Percentiles rank a stretch among this genome's conserved stretches.
Evolutionary conservation across 2,888 invertebrate genomes (phyloP).

Genomic region (Dione juno): DNA sequence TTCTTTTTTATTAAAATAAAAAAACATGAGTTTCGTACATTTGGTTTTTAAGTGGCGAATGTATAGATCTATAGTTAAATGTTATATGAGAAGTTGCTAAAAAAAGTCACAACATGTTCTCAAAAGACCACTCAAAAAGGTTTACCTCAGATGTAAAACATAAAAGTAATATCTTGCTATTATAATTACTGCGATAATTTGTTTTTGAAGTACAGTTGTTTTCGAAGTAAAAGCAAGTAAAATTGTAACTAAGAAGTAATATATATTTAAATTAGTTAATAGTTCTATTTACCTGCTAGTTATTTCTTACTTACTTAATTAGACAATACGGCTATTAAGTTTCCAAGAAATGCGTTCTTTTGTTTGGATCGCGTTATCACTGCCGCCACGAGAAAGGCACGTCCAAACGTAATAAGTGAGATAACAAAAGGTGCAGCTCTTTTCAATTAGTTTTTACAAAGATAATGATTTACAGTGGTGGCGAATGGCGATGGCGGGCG

Average conservation of each 20-base stretch:
- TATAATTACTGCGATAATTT: not conserved
- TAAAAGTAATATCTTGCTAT: not conserved
- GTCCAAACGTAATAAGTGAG: slow-evolving; percentile 52
- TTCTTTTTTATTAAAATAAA: no score
- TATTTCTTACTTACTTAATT: slow-evolving; percentile 35
- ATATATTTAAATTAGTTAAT: not conserved
- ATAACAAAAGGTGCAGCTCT: slow-evolving; percentile 67
- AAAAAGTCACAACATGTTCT: not conserved
- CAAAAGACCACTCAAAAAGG: not conserved
- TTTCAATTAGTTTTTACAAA: slow-evolving; percentile 77
- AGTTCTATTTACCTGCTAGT: slow-evolving; percentile 3
- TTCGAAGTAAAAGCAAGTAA: no score
- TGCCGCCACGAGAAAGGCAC: slow-evolving; percentile 44
- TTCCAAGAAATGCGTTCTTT: slow-evolving; percentile 33
- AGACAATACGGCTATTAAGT: slow-evolving; percentile 20
- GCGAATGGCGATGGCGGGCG: slow-evolving; percentile 54
- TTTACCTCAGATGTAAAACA: not conserved
- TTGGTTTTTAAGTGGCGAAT: slow-evolving; percentile 15
- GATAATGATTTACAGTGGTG: slow-evolving; percentile 72
- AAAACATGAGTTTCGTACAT: not conserved
- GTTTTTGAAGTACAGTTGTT: no score
- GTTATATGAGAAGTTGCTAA: not conserved
- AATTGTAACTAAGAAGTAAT: not conserved
- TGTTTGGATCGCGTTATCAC: slow-evolving; percentile 40
- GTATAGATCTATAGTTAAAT: not conserved